These are phyloP conservation scores for Tribolium freemani DNA, from an alignment of 2,888 invertebrate genomes.

Conservation along the genomic window DNA sequence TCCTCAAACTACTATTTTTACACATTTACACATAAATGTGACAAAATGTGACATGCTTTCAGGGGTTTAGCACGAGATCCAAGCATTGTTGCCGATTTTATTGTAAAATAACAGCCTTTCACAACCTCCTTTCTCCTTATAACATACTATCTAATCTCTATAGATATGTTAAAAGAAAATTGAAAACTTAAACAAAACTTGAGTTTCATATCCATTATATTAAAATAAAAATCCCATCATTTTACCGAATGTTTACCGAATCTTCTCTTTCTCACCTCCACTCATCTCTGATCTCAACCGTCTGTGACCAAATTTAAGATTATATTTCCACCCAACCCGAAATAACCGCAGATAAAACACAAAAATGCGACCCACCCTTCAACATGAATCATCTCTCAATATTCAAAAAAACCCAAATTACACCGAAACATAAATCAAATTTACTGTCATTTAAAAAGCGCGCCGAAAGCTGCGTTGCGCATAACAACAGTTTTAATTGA, in stretches of 20 bases:
- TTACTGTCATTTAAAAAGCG: neutral
- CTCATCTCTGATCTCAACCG: slow-evolving; percentile 27
- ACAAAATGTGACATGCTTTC: slow-evolving; percentile 29
- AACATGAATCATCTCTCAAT: neutral
- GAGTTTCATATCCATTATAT: slow-evolving; percentile 36
- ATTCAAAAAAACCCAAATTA: neutral
- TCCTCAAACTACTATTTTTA: slow-evolving; percentile 34
- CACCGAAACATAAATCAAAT: neutral
- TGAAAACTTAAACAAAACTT: slow-evolving; percentile 21
- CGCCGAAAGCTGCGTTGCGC: neutral
- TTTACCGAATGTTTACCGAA: slow-evolving; percentile 16
- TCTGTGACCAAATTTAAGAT: slow-evolving; percentile 30
- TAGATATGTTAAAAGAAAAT: slow-evolving; percentile 23
- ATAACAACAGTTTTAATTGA: neutral
- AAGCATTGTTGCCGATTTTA: slow-evolving; percentile 25
- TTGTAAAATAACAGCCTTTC: slow-evolving; percentile 10
- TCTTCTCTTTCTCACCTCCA: slow-evolving; percentile 32
- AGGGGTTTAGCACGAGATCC: slow-evolving; percentile 26
- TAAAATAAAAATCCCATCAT: slow-evolving; percentile 40
- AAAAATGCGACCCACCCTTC: neutral
- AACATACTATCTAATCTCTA: neutral
- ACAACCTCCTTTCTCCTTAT: neutral
- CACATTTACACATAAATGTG: slow-evolving; percentile 29
- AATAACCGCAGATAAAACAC: neutral
- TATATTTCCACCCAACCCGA: neutral